phyloP scores from a whole-genome alignment of 2,888 invertebrate species.

The Thymelicus acteon region DNA sequence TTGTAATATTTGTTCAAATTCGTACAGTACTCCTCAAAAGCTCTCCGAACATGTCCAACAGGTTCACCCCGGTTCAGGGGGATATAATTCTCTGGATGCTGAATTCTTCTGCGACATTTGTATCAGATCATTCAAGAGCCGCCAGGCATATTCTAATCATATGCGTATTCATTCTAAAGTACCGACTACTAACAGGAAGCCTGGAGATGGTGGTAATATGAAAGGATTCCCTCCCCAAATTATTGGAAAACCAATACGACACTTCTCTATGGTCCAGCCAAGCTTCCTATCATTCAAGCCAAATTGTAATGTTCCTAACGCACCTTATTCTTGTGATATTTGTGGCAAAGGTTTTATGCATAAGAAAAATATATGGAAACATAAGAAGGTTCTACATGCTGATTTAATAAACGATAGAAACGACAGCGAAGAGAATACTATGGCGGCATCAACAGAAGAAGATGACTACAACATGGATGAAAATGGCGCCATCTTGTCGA shows the following conservation, averaged over 20 bases:
- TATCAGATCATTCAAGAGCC: constrained; percentile 84
- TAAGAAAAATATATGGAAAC: constrained; percentile 84
- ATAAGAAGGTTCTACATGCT: constrained; percentile 81
- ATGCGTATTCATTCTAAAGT: constrained; percentile 83
- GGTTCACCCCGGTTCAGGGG: constrained; percentile 69
- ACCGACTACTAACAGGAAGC: constrained; percentile 78
- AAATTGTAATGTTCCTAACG: constrained; percentile 74
- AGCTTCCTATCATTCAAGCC: constrained; percentile 69
- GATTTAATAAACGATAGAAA: constrained; percentile 75
- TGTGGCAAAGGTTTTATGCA: constrained; percentile 87
- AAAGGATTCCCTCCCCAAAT: constrained; percentile 75
- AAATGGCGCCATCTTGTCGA: constrained; percentile 72
- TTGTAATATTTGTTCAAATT: constrained; percentile 84
- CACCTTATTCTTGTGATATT: constrained; percentile 85
- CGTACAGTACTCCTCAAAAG: constrained; percentile 86
- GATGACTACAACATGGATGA: constrained; percentile 78
- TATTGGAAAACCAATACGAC: constrained; percentile 74
- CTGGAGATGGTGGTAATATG: constrained; percentile 54
- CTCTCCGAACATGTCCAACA: constrained; percentile 84
- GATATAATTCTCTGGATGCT: constrained; percentile 56
- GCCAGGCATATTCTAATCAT: constrained; percentile 82
- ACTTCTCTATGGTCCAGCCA: constrained; percentile 66
- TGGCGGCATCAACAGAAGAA: constrained; percentile 81
- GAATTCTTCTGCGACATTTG: constrained; percentile 85
- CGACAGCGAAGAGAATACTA: constrained; percentile 80